Base-by-base conservation (phyloP, 2,113 vertebrate species). In the Hiodon alosoides region DNA sequence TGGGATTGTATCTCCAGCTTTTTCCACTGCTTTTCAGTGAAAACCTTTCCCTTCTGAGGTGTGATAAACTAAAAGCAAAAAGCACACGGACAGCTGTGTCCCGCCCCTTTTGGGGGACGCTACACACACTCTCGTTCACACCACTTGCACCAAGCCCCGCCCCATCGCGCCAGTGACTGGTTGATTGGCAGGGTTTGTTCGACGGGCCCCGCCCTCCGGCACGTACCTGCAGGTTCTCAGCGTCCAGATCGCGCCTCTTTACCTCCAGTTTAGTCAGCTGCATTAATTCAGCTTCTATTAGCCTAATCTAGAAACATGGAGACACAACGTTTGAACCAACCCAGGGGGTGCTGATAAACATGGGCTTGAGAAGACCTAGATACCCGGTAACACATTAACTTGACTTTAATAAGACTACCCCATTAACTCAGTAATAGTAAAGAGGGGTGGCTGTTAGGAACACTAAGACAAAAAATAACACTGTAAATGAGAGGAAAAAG, bases 221-320 rank as follows among this genome's bases (percentile, higher is more conserved):
- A 95, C 96, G 46, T 93, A 98, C 97, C 96, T 98, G 96, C 82
- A 99, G 87, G 55, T 85, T 91, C 92, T 98, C 96, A 87, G 94
- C 85, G 88, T 98, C 95, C 93, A 96, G 91, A 88, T 87, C 92
- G 82, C 93, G 93, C 88, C 92, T 95, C 92, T 96, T 97, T 93
- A 98, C 89, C 90, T 99, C 97, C 93, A 98, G 93, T 90, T 95
- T 95, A 88, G 97, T 98, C 93, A 98, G 83, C 90, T 98, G 96
- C 94, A 94, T 91, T 94, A 99, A 95, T 89, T 98, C 96, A 89
- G 82, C 91, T 87, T 99, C 96, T 93, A 99, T 98, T 90, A 96
- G 93, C 87, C 92, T 96, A 94, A 98, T 99, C 97, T 98, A 95
- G 89, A 92, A 91, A 97, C 90, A 96, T 0, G 93, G 90, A 87